phyloP scores from a whole-genome alignment of 2,888 invertebrate genomes.

The Apocheima hispidaria region DNA sequence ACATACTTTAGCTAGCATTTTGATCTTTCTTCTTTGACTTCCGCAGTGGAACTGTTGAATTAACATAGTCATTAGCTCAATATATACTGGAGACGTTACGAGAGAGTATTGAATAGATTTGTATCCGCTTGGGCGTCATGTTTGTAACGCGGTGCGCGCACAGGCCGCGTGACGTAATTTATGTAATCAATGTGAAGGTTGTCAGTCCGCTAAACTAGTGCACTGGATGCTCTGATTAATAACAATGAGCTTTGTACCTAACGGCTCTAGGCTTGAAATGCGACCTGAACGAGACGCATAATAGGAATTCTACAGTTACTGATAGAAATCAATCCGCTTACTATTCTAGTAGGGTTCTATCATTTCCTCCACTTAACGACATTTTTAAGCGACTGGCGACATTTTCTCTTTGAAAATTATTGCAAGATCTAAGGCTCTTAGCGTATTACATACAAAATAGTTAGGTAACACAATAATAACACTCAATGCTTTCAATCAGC shows the following conservation, averaged over 20 bases:
- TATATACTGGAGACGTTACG: conserved; percentile 85
- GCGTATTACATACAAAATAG: conserved; percentile 14
- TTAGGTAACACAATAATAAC: conserved; percentile 12
- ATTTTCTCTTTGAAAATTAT: conserved; percentile 50
- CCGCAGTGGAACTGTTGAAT: conserved; percentile 82
- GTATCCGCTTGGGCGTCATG: conserved; percentile 75
- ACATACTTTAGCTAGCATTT: conserved; percentile 81
- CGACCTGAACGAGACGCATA: conserved; percentile 38
- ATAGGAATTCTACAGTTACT: conserved; percentile 39
- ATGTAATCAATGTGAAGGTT: conserved; percentile 84
- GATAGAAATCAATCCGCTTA: conserved; percentile 52
- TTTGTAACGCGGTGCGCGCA: conserved; percentile 70
- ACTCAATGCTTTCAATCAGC: conserved; percentile 16
- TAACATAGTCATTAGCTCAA: conserved; percentile 82
- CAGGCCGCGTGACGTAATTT: conserved; percentile 79
- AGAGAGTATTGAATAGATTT: conserved; percentile 83
- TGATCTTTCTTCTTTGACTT: conserved; percentile 80
- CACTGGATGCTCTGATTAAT: conserved; percentile 54
- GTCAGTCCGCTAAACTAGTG: conserved; percentile 64
- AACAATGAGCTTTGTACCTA: conserved; percentile 42
- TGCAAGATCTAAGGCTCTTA: conserved; percentile 12
- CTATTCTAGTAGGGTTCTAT: conserved; percentile 49
- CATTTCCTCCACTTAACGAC: conserved; percentile 36
- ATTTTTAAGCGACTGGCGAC: conserved; percentile 32
- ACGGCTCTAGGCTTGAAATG: conserved; percentile 37